phyloP scores from a whole-genome alignment of 2,888 invertebrate species.

The Iphiclides podalirius region DNA sequence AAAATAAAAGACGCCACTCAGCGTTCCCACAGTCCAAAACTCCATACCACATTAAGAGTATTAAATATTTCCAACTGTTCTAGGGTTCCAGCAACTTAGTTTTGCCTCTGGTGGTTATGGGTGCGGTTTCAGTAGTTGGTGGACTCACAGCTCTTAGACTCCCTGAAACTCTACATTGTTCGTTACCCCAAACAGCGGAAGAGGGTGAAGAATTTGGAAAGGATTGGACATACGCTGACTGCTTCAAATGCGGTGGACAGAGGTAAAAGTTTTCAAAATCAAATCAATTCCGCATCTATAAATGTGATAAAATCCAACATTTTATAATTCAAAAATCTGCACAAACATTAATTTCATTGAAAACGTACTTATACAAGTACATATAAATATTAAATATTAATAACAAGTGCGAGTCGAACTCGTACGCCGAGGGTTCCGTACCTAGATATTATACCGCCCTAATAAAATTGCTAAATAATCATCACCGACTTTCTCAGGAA shows the following conservation, averaged over 20 bases:
- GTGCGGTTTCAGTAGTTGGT: conserved; percentile 88
- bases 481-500: no score
- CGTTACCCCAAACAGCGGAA: conserved; percentile 91
- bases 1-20: no score
- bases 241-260: conserved; percentile 84
- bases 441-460: no score
- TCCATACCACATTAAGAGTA: no score
- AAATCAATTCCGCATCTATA: not conserved
- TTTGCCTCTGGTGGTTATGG: conserved; percentile 91
- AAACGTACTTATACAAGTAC: not conserved
- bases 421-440: no score
- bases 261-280: conserved; percentile 67
- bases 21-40: no score
- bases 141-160: conserved; percentile 89
- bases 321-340: no score
- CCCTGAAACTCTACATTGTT: conserved; percentile 91
- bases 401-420: no score
- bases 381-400: not conserved
- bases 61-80: no score
- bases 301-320: not conserved
- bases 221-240: conserved; percentile 88
- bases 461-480: no score
- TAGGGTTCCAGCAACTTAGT: conserved; percentile 92
- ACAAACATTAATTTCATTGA: not conserved
- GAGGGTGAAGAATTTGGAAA: conserved; percentile 94